Percentiles rank a stretch among this genome's conserved stretches.
phyloP scores from a whole-genome alignment of 2,888 invertebrate genomes.

The Drosophila mulleri region DNA sequence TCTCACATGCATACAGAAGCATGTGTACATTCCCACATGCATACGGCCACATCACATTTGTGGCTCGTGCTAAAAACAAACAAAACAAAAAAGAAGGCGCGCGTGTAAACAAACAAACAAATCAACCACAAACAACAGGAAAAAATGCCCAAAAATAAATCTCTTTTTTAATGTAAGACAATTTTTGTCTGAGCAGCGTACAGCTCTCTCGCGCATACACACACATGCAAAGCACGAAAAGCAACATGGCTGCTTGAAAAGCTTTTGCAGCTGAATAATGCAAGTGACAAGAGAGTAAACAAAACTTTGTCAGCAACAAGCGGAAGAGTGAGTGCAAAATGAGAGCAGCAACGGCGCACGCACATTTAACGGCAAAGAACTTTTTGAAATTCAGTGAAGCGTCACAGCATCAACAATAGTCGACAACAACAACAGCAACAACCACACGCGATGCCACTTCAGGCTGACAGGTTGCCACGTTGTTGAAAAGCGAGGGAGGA shows the following conservation, averaged over 20 bases:
- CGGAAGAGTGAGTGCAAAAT: constrained; percentile 2
- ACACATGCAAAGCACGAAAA: constrained; percentile 55
- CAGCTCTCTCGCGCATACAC: constrained; percentile 29
- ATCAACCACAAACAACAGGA: constrained; percentile 27
- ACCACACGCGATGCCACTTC: constrained; percentile 44
- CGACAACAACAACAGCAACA: constrained; percentile 23
- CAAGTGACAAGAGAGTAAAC: constrained; percentile 42
- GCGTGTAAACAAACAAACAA: constrained; percentile 70
- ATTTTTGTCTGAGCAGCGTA: constrained; percentile 46
- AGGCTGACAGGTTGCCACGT: constrained; percentile 68
- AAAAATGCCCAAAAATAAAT: constrained; percentile 48
- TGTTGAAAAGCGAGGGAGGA: constrained; percentile 33
- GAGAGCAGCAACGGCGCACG: constrained; percentile 2
- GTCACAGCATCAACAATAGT: constrained; percentile 46
- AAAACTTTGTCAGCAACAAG: constrained; percentile 63
- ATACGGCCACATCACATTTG: constrained; percentile 32
- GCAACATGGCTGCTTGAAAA: constrained; percentile 78
- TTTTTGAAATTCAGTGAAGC: constrained; percentile 71
- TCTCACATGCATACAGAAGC: not conserved
- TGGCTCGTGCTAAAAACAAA: constrained; percentile 63
- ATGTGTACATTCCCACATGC: not conserved
- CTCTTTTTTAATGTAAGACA: constrained; percentile 48
- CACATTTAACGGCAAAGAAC: constrained; percentile 75
- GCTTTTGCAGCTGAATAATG: constrained; percentile 78
- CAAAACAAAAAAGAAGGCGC: constrained; percentile 30